phyloP scores from a whole-genome alignment of 2,888 invertebrate genomes.

The Mythimna lalbum region DNA sequence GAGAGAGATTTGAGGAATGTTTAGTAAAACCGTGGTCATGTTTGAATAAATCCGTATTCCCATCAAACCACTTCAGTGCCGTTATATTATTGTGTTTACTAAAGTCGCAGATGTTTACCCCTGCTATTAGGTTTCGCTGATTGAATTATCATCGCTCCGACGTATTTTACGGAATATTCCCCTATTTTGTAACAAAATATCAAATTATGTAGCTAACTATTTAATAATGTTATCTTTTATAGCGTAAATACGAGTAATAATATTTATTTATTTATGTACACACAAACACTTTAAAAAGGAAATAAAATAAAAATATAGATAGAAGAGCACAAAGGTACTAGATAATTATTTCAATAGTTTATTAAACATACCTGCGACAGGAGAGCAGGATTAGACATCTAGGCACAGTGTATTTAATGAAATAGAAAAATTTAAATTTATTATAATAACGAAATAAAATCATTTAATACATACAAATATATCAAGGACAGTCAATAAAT shows the following conservation, averaged over 20 bases:
- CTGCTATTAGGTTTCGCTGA: conserved; percentile 55
- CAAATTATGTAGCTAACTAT: background rate
- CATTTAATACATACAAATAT: too few species aligned
- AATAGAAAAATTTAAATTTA: too few species aligned
- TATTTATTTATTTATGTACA: too few species aligned
- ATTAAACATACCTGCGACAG: too few species aligned
- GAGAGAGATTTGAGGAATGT: conserved; percentile 37
- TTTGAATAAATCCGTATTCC: conserved; percentile 48
- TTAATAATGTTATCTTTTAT: background rate
- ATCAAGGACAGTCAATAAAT: too few species aligned
- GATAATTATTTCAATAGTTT: too few species aligned
- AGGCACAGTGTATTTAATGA: too few species aligned
- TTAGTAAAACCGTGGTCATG: conserved; percentile 31
- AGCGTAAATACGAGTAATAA: background rate
- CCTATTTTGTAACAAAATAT: conserved; percentile 25
- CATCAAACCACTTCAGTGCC: conserved; percentile 49
- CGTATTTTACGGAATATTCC: conserved; percentile 36
- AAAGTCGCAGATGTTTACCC: conserved; percentile 43
- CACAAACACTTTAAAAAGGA: too few species aligned
- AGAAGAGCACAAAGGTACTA: too few species aligned
- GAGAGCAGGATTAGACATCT: too few species aligned
- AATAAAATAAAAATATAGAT: too few species aligned
- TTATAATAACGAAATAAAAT: too few species aligned
- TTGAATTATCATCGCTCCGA: conserved; percentile 49
- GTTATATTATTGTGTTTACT: conserved; percentile 51